Percentiles rank a stretch among this genome's conserved stretches.
These are phyloP conservation scores for Leptinotarsa tumamoca DNA, from an alignment of 2,888 invertebrate genomes.

Conservation along the genomic window DNA sequence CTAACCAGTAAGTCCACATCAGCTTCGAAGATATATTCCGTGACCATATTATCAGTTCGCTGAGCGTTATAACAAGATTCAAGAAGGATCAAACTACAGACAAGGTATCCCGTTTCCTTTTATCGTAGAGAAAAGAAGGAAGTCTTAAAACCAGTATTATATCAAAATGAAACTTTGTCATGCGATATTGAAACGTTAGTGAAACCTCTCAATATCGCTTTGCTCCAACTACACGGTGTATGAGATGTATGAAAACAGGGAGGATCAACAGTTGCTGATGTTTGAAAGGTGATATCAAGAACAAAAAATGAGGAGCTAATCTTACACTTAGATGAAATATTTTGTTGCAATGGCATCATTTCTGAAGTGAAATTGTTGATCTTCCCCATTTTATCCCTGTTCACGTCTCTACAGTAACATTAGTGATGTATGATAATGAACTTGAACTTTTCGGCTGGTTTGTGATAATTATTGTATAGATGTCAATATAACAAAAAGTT, in stretches of 20 bases:
- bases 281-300: too few species aligned
- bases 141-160: slow-evolving; percentile 11
- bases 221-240: not conserved
- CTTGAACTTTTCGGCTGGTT: not conserved
- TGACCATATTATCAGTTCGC: not conserved
- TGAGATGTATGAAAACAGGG: not conserved
- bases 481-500: slow-evolving; percentile 4
- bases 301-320: too few species aligned
- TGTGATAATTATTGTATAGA: slow-evolving; percentile 17
- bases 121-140: not conserved
- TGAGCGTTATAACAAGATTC: not conserved
- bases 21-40: not conserved
- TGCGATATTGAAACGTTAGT: slow-evolving; percentile 2
- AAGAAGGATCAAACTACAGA: not conserved
- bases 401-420: not conserved
- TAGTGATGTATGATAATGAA: not conserved
- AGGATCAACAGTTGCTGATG: not conserved
- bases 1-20: not conserved
- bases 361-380: not conserved
- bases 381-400: not conserved
- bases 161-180: slow-evolving; percentile 3
- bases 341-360: not conserved
- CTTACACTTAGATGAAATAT: too few species aligned
- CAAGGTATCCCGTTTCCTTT: slow-evolving; percentile 6
- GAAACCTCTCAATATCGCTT: not conserved